phyloP scores from a whole-genome alignment of 2,888 invertebrate species.

The Ferdinandea cuprea region DNA sequence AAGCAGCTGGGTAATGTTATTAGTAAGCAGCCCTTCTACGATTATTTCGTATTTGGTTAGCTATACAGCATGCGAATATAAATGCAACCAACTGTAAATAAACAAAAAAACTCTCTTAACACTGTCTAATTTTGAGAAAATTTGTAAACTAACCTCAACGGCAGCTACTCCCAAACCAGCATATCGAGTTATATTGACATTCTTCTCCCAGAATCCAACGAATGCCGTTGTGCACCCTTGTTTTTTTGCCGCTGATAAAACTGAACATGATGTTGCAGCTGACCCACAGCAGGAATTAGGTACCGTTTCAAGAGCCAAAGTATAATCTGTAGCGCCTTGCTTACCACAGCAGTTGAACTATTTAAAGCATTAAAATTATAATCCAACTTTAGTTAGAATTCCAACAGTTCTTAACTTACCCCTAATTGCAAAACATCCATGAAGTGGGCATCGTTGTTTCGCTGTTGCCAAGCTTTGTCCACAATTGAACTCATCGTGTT shows the following conservation, averaged over 20 bases:
- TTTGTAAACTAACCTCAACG: conserved; percentile 85
- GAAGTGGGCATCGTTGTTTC: conserved; percentile 75
- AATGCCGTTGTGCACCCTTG: conserved; percentile 78
- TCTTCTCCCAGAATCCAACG: conserved; percentile 82
- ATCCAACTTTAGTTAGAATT: conserved; percentile 1
- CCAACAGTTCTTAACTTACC: conserved; percentile 74
- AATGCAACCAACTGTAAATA: conserved; percentile 87
- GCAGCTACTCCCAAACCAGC: conserved; percentile 88
- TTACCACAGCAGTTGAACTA: conserved; percentile 81
- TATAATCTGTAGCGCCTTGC: conserved; percentile 77
- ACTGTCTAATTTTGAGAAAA: background rate
- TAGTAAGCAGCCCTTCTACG: conserved; percentile 88
- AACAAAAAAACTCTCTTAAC: background rate
- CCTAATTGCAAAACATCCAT: conserved; percentile 79
- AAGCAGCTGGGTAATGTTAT: conserved; percentile 75
- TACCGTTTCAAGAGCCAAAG: conserved; percentile 62
- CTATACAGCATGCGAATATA: conserved; percentile 93
- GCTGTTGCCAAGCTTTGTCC: conserved; percentile 82
- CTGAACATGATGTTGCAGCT: conserved; percentile 76
- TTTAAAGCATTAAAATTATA: conserved; percentile 6
- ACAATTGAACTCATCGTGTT: conserved; percentile 84
- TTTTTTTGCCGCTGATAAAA: conserved; percentile 70
- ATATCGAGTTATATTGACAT: conserved; percentile 85
- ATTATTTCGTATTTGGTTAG: conserved; percentile 92
- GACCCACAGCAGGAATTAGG: conserved; percentile 80